Base-by-base conservation (phyloP, 2,888 invertebrate genomes). In the Catocala sponsa region DNA sequence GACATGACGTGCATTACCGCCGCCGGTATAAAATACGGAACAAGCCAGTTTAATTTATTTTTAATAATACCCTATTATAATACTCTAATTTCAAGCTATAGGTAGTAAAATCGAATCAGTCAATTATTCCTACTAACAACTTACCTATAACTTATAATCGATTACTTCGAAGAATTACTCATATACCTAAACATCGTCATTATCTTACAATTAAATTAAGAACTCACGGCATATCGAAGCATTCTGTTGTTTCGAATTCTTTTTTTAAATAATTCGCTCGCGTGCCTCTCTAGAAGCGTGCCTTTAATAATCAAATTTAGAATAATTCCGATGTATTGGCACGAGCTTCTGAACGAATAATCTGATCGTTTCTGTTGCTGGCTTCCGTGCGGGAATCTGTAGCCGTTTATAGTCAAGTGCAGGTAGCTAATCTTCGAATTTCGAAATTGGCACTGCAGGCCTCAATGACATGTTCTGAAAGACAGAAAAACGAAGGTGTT, bases 351-450 rank as follows among this genome's bases (percentile, higher is more conserved):
- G 88, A 60, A 65, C 71, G 74, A 79, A 81, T 80, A 82, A 82
- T 80, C 78, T 65, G 79, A 76, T 71, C 44, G 47, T 65, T 76
- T 62, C 54, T 70, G 71, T 68, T 81, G 74, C 74, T 59, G 78
- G 88, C 90, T 92, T 88, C 89, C 92, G 91, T 92, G 92, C 81
- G 77, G 77, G 86, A 85, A 89, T 90, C 73, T 70, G 63, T 55
- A 63, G 67, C 33, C n/a, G 48, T 15, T 53, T 32, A 60, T 61
- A 48, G 43, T 66, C 57, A 58, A 42, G 63, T 59, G 66, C 64
- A 73, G 76, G 72, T 76, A 79, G 79, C 73, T 65, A 58, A 68
- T 63, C 67, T 60, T 72, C 60, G 65, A 61, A 77, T 59, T 69
- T 69, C 65, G 74, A 73, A 75, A 65, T 65, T 63, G 43, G 52